Conservation (phyloP, 2,113 vertebrate genomes). For the Alces alces region DNA sequence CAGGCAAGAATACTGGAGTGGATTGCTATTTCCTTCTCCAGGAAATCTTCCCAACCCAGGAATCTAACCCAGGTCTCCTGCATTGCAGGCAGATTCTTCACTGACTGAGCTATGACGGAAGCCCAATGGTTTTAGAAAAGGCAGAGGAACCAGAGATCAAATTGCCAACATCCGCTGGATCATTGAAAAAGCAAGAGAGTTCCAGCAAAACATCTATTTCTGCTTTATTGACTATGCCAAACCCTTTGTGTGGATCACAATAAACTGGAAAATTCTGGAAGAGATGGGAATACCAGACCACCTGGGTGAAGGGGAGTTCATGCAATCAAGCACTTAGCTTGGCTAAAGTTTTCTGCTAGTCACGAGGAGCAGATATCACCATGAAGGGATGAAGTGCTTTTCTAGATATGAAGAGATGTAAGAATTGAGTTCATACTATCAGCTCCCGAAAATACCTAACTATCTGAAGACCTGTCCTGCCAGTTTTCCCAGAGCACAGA, state of each 20-base stretch:
- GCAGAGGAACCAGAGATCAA: not conserved
- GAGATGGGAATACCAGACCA: not conserved
- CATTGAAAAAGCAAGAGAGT: not conserved
- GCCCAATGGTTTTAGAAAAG: not conserved
- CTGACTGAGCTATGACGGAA: not conserved
- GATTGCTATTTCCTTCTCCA: not conserved
- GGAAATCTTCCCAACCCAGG: not conserved
- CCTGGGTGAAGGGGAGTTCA: not conserved
- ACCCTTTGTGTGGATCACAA: not conserved
- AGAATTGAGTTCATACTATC: not conserved
- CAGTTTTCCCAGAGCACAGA: not conserved
- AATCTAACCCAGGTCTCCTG: not conserved
- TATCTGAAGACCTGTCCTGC: not conserved
- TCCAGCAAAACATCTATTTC: not conserved
- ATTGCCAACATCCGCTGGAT: not conserved
- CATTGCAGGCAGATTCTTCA: not conserved
- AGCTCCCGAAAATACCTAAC: not conserved
- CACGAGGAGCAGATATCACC: not conserved
- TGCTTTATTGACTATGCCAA: not conserved
- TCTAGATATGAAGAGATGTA: not conserved
- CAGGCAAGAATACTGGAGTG: not conserved
- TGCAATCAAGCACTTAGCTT: not conserved
- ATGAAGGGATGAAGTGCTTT: not conserved
- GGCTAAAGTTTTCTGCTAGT: not conserved
- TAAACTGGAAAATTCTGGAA: not conserved